Percentiles rank a stretch among this genome's conserved stretches.
These are phyloP conservation scores for Coracopsis vasa DNA, from an alignment of 2,113 vertebrate genomes.

Conservation along the genomic window DNA sequence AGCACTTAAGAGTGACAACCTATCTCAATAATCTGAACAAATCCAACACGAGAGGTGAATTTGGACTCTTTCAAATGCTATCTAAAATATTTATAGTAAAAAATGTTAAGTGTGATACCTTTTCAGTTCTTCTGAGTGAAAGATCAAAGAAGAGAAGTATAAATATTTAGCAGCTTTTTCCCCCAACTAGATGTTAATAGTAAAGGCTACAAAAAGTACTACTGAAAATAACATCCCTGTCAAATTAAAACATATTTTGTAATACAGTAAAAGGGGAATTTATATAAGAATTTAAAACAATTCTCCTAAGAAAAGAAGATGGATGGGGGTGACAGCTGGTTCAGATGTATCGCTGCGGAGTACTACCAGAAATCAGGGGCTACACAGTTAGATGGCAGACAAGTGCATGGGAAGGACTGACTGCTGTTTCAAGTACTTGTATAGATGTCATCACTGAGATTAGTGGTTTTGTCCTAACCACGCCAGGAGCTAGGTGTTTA, in stretches of 20 bases:
- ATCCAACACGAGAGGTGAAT: neutral
- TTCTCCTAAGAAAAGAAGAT: neutral
- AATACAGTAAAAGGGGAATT: conserved; percentile 26
- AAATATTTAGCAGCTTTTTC: conserved; percentile 56
- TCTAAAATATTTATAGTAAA: conserved; percentile 54
- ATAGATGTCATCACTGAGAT: neutral
- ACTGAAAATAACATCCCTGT: conserved; percentile 27
- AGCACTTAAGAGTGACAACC: neutral
- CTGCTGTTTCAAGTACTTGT: neutral
- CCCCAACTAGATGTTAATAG: conserved; percentile 50
- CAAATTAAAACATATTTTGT: conserved; percentile 18
- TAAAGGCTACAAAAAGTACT: conserved; percentile 39
- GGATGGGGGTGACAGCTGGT: neutral
- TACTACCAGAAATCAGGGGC: neutral
- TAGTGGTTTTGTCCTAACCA: neutral
- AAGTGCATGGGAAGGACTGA: neutral
- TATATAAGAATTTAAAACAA: conserved; percentile 1
- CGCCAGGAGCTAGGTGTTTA: neutral
- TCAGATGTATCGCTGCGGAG: neutral
- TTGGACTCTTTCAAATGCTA: conserved; percentile 23
- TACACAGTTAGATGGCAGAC: neutral
- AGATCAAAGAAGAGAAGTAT: conserved; percentile 37
- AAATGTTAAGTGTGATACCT: conserved; percentile 10
- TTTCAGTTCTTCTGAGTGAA: conserved; percentile 17
- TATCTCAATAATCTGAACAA: neutral